Conservation (phyloP, 2,113 vertebrate species). For the Tursiops truncatus region DNA sequence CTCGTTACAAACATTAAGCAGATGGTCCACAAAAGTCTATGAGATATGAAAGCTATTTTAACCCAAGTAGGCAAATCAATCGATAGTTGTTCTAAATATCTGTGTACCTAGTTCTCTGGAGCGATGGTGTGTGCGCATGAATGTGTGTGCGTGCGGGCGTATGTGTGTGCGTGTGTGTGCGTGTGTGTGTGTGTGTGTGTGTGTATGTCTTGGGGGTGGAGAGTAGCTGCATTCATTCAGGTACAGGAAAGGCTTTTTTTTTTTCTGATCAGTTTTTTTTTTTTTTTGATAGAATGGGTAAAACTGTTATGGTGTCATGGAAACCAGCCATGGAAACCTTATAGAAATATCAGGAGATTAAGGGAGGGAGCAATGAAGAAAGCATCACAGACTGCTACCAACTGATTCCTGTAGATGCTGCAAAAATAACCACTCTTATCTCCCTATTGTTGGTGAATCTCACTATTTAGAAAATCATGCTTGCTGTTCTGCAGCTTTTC, state of each 20-base stretch:
- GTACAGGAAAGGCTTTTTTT: neutral
- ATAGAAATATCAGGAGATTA: slow-evolving; percentile 56
- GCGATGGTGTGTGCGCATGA: neutral
- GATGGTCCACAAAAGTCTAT: neutral
- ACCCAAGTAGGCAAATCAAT: neutral
- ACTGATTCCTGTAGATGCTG: neutral
- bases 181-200: too few species aligned
- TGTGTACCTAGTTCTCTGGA: neutral
- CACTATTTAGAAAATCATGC: slow-evolving; percentile 14
- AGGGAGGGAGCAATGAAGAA: neutral
- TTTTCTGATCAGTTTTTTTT: neutral
- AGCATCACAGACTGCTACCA: neutral
- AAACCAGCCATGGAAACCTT: slow-evolving; percentile 68
- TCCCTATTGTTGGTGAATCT: slow-evolving; percentile 23
- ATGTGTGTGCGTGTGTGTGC: too few species aligned
- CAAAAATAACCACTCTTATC: slow-evolving; percentile 30
- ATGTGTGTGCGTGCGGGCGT: too few species aligned
- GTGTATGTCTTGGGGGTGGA: neutral
- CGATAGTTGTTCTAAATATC: neutral
- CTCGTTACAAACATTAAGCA: slow-evolving; percentile 54
- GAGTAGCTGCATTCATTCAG: neutral
- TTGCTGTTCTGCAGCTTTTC: neutral
- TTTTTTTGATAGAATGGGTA: slow-evolving; percentile 30
- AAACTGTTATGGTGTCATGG: slow-evolving; percentile 61
- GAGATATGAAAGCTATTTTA: slow-evolving; percentile 12